Percentiles rank a stretch among this genome's conserved stretches.
Evolutionary conservation across 2,888 invertebrate species (phyloP).

Genomic region (Brachynemurus nebulosus): DNA sequence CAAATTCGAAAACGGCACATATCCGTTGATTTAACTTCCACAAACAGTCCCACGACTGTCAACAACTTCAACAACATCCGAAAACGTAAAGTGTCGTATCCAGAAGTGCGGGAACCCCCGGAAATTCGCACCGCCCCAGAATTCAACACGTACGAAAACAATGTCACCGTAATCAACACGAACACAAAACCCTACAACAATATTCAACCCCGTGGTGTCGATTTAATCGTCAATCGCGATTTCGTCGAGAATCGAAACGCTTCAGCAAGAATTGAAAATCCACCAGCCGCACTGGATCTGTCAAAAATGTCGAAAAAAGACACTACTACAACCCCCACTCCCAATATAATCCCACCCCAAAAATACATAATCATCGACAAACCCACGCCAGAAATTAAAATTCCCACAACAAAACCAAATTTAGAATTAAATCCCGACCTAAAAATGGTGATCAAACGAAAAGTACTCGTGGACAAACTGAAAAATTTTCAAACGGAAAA

Average conservation of each 20-base stretch:
- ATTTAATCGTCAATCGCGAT: conserved; percentile 5
- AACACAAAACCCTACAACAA: neutral
- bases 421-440: conserved; percentile 5
- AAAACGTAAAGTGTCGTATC: conserved; percentile 9
- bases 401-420: neutral
- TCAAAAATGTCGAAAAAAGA: neutral
- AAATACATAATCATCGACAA: no score
- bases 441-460: conserved; percentile 6
- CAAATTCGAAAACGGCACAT: neutral
- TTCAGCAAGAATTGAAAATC: neutral
- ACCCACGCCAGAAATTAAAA: conserved; percentile 15
- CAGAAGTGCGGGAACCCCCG: neutral
- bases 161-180: neutral
- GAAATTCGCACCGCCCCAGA: neutral
- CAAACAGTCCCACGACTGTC: neutral
- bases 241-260: conserved; percentile 9
- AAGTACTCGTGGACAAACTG: conserved; percentile 8
- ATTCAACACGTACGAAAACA: neutral
- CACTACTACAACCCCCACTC: neutral
- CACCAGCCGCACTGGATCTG: neutral
- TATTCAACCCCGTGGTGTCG: conserved; percentile 1
- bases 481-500: no score
- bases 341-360: no score
- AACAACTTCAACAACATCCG: conserved; percentile 3
- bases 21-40: neutral